phyloP scores from a whole-genome alignment of 1,140 invertebrate genomes.

The Cyclina sinensis region DNA sequence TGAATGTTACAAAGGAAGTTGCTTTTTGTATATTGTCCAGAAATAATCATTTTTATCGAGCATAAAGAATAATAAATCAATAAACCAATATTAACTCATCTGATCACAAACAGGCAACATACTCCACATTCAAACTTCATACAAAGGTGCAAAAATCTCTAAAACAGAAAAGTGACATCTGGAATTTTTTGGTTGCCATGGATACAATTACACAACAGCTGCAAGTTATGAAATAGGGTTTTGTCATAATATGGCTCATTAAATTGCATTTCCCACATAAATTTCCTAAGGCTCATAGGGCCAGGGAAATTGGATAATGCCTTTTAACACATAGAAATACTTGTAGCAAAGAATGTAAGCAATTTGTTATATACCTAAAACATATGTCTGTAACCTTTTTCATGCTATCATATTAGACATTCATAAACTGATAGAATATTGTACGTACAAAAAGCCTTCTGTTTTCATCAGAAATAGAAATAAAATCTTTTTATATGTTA shows the following conservation, averaged over 20 bases:
- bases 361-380: neutral
- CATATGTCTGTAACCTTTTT: neutral
- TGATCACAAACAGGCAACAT: neutral
- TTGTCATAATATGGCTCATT: slow-evolving; percentile 41
- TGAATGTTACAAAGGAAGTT: no score
- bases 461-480: no score
- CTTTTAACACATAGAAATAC: neutral
- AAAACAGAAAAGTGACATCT: slow-evolving; percentile 53
- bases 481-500: no score
- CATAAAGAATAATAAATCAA: neutral
- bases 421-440: no score
- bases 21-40: no score
- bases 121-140: neutral
- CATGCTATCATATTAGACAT: neutral
- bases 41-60: no score
- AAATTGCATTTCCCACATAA: slow-evolving; percentile 12
- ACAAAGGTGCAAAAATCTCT: slow-evolving; percentile 16
- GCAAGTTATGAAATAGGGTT: slow-evolving; percentile 46
- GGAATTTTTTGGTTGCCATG: slow-evolving; percentile 48
- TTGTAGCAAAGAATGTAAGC: neutral
- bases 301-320: neutral
- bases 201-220: slow-evolving; percentile 59
- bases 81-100: neutral
- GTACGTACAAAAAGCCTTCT: no score
- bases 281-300: neutral